Evolutionary conservation across 2,113 vertebrate species (phyloP), one percentile per base, ranked within the genome.

Genomic region (Paralichthys olivaceus): DNA sequence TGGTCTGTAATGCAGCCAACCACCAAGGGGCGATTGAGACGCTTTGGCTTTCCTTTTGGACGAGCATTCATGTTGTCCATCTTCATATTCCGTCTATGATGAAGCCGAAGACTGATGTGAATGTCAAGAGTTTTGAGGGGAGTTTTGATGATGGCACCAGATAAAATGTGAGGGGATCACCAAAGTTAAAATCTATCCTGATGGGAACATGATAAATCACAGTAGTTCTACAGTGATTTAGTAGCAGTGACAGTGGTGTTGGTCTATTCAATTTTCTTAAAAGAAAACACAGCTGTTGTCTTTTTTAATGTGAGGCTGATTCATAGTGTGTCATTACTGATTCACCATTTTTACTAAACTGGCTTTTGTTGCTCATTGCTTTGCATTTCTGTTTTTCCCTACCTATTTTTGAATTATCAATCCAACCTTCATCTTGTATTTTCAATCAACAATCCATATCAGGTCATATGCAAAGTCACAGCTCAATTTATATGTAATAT

Each of bases 401-500:
- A n/a, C 3, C 7, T 37, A 37, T 37, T 37, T 47, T 20, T 53
- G 3, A 53, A 15, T n/a, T 11, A 22, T n/a, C 19, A 20, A 22
- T 53, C 2, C n/a, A 22, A 9, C 2, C 51, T 53, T 22, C 9
- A 53, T 49, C 15, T 17, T 49, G 14, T 53, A 53, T 22, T 22
- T 17, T 20, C 13, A 20, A 22, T 19, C 45, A 53, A 59, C 43
- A 29, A 51, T 53, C 0, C 20, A 49, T 72, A 5, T 55, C 19
- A 2, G 34, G 4, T 57, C 68, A 62, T 58, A 51, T 66, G 14
- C 40, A 26, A 69, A 69, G 60, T 76, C 45, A 56, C 70, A 86
- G 23, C 53, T 74, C 75, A 49, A 22, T 68, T 60, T 85, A 70
- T 85, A 68, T 80, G 17, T 2, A 19, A 49, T 62, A 63, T 76